Evolutionary conservation across 2,888 invertebrate species (phyloP), one percentile per base, ranked within the genome.

Genomic region (Pyrrhosoma nymphula): DNA sequence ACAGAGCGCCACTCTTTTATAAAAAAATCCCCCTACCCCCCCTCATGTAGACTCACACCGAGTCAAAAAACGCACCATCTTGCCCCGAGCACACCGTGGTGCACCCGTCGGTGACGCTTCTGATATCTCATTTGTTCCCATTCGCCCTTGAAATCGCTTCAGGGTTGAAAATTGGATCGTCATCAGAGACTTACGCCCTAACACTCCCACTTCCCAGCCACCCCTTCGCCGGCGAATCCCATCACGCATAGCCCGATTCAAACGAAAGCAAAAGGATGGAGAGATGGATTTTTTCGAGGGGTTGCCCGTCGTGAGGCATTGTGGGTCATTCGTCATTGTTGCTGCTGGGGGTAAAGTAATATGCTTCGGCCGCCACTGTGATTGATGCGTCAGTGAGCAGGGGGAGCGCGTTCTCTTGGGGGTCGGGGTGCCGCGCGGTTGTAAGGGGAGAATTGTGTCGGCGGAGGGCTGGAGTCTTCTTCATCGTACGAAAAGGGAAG

Each of bases 311-410:
- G 88, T 39, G 47, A 47, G 26, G 69, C 69, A 69, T n/a, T 60
- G 60, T 69, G 69, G 88, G 88, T 55, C 55, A 88, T 88, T 88
- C 88, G 88, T 88, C 88, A 88, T 88, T 55, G 88, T 88, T 88
- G 88, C 47, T 20, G 60, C 18, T 20, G 69, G n/a, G n/a, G 69
- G 26, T n/a, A n/a, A 20, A 88, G 88, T 88, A 88, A 88, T 88
- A 88, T 88, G 88, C 88, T 88, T 88, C 39, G 88, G 88, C 35
- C 69, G 4, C 88, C 88, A 26, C 39, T 55, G 88, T 88, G 88
- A 88, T 88, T 88, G 88, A 88, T 88, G 88, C 26, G 88, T 47
- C 47, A 39, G 35, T 30, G 30, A n/a, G 88, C 30, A 88, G 88
- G 39, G 47, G 47, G 35, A 39, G 47, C 2, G 75, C 30, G 23